Evolutionary conservation across 2,888 invertebrate genomes (phyloP).

Genomic region (Cheilosia grossa): DNA sequence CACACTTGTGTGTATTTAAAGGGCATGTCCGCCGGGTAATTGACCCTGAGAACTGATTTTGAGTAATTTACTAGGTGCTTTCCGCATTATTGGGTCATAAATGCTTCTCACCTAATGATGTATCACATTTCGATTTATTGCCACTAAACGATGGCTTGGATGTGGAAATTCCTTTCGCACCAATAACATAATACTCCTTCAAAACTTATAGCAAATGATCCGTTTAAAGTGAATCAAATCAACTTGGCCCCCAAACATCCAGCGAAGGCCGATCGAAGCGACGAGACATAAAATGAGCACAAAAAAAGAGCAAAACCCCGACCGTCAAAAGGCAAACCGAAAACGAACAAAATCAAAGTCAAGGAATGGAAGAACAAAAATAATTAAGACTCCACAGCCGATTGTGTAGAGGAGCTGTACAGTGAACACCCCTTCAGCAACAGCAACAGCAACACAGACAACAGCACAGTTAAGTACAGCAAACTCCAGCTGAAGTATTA

Average conservation of each 20-base stretch:
- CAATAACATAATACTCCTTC: not conserved
- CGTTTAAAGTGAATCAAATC: slow-evolving; percentile 33
- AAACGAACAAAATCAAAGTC: slow-evolving; percentile 21
- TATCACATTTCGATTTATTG: too few species aligned
- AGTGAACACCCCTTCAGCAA: slow-evolving; percentile 42
- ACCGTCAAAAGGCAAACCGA: slow-evolving; percentile 57
- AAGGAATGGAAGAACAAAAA: slow-evolving; percentile 66
- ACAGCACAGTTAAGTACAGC: slow-evolving; percentile 61
- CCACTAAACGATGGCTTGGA: too few species aligned
- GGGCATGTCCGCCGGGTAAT: not conserved
- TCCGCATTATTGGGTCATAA: not conserved
- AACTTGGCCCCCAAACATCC: slow-evolving; percentile 4
- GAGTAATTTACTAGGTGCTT: slow-evolving; percentile 12
- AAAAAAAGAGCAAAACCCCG: slow-evolving; percentile 30
- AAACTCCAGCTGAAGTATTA: slow-evolving; percentile 64
- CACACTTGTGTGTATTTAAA: not conserved
- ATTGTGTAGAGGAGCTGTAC: slow-evolving; percentile 33
- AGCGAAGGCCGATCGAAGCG: slow-evolving; percentile 68
- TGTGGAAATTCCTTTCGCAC: too few species aligned
- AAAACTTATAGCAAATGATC: slow-evolving; percentile 5
- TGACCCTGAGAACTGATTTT: slow-evolving; percentile 17
- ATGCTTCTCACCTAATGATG: not conserved
- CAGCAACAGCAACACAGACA: slow-evolving; percentile 53
- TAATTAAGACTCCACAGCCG: slow-evolving; percentile 63
- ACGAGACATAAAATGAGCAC: slow-evolving; percentile 57